Percentiles rank a stretch among this genome's conserved stretches.
Conservation (phyloP, 2,797 vertebrate genomes). For the Pelodytes ibericus region DNA sequence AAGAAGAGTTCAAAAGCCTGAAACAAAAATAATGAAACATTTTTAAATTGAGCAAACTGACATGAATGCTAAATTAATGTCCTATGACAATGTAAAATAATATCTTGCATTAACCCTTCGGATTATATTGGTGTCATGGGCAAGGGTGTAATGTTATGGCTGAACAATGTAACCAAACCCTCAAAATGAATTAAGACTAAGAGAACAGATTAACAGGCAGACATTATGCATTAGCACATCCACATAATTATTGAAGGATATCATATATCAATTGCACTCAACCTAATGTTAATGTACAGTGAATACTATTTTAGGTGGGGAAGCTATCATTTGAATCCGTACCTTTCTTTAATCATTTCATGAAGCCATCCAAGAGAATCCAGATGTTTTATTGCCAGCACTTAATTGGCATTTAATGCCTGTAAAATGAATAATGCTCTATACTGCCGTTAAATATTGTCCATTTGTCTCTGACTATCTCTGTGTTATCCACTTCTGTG, state of each 20-base stretch:
- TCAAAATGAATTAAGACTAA: background rate
- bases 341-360: background rate
- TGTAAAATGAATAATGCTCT: background rate
- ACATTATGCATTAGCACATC: background rate
- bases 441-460: background rate
- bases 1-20: no score
- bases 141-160: background rate
- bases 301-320: background rate
- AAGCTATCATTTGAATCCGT: background rate
- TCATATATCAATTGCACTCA: background rate
- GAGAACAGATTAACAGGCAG: background rate
- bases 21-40: no score
- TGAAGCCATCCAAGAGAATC: background rate
- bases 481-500: background rate
- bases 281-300: background rate
- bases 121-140: no score
- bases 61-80: no score
- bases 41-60: no score
- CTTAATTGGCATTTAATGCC: slow-evolving; percentile 1
- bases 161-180: background rate
- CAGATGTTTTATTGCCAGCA: slow-evolving; percentile 6
- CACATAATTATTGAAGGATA: background rate
- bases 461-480: background rate
- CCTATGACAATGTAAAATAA: no score
- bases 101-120: no score